Base-by-base conservation (phyloP, 2,888 invertebrate genomes). In the Cyaniris semiargus region DNA sequence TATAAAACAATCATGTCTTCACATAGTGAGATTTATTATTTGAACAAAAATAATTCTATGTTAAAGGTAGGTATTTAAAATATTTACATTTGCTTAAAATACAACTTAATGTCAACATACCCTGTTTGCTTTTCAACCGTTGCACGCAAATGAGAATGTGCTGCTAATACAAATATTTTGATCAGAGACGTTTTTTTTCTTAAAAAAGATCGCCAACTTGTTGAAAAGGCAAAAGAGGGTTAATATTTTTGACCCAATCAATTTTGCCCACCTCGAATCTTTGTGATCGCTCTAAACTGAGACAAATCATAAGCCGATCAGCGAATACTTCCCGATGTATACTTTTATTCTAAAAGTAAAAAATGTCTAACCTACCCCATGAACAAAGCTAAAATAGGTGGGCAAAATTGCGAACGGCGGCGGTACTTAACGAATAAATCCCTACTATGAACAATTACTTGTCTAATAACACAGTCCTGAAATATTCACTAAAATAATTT, bases 41-140 rank as follows among this genome's bases (percentile, higher is more conserved):
- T 92, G 92, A 93, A 94, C 93, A 93, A 92, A 93, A 92, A 93
- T 93, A 92, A 86, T 53, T 92, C 89, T 92, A 90, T 89, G 85
- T 81, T 83, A 80, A 76, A 78, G 76, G 79, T 83, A 81, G 84
- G 84, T 88, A 86, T 87, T 88, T 90, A 91, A 91, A 91, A 90
- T 93, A 94, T 93, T 90, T 93, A 93, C 93, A 94, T 89, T 90
- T 86, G 84, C 90, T 91, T 92, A 92, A 81, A 84, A 85, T 88
- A 90, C 83, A 89, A 87, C 90, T 93, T 92, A 92, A 86, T 87
- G 86, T 89, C 86, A 88, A 92, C 88, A 90, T 92, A 93, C 92
- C 93, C 93, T 93, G 92, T 91, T 92, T 92, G 85, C 93, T 93
- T 93, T 94, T 93, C 93, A 93, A 93, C 92, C 88, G 93, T 93